A percentile compares a stretch with the other conserved stretches of the same genome.
Conservation (phyloP, 2,113 vertebrate species). For the Isurus oxyrinchus region DNA sequence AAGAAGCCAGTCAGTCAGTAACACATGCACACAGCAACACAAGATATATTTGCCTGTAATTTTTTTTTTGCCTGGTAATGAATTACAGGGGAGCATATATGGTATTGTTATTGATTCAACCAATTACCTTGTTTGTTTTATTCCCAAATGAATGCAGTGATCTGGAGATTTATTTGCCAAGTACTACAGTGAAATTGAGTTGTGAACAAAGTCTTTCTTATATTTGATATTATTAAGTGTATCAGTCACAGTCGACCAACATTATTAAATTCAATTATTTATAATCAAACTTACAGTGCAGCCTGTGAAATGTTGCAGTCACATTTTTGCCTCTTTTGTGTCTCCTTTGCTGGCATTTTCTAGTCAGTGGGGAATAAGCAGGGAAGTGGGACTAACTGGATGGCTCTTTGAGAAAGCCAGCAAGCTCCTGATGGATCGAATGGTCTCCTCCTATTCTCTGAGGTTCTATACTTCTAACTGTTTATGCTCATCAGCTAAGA, state of each 20-base stretch:
- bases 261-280: conserved; percentile 19
- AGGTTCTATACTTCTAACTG: background rate
- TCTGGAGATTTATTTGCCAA: background rate
- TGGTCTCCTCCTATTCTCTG: background rate
- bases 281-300: background rate
- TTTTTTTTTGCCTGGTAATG: background rate
- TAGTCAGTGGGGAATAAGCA: background rate
- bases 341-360: background rate
- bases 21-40: background rate
- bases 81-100: background rate
- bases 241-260: background rate
- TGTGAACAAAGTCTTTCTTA: background rate
- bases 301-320: background rate
- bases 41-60: background rate
- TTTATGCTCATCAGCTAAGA: background rate
- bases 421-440: background rate
- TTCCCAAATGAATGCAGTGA: conserved; percentile 25
- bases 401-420: background rate
- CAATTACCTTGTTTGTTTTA: conserved; percentile 23
- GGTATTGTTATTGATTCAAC: conserved; percentile 8
- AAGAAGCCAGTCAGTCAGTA: background rate
- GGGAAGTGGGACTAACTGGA: background rate
- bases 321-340: background rate
- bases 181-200: background rate
- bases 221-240: conserved; percentile 21